Base-by-base conservation (phyloP, 2,797 vertebrate species). In the Phoebastria nigripes region DNA sequence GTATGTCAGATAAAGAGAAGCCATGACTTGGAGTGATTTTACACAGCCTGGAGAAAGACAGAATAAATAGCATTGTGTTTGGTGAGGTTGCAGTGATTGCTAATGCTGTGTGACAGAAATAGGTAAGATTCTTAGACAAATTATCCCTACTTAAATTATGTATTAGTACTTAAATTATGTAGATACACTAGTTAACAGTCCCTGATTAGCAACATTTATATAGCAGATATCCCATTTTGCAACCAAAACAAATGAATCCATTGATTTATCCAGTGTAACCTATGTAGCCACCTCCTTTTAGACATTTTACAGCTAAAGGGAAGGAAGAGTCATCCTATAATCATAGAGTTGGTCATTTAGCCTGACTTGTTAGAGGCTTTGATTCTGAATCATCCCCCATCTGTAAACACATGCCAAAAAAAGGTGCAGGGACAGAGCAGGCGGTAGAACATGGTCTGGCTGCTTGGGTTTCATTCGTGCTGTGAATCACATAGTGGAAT, bases 401-500 rank as follows among this genome's bases (percentile, higher is more conserved):
- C 13, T 63, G 31, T 37, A 73, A 83, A 59, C 18, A 44, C 17
- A 31, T 25, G 10, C 6, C 33, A 37, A 18, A 26, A 63, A 49
- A n/a, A 42, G 9, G 10, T 25, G 4, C 9, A 51, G 51, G 26
- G 56, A 28, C 19, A 76, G 28, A n/a, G 11, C 31, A 29, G 0
- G 0, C 9, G 3, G 17, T 2, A 46, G 35, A 61, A 41, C 13
- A 22, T 2, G 1, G 8, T 46, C 41, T 74, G 31, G 12, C 10
- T 61, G 8, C 22, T 87, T 29, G 15, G 1, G 2, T 51, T 73
- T 51, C 10, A 15, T 49, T 62, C 72, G 47, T 19, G 26, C 42
- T 80, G 21, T 2, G 24, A 56, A 47, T 58, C 35, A 62, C 22
- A 11, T 1, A 46, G 9, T 10, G 8, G 35, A 91, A 87, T 67